Base-by-base conservation (phyloP, 2,113 vertebrate species). In the Lepus americanus region DNA sequence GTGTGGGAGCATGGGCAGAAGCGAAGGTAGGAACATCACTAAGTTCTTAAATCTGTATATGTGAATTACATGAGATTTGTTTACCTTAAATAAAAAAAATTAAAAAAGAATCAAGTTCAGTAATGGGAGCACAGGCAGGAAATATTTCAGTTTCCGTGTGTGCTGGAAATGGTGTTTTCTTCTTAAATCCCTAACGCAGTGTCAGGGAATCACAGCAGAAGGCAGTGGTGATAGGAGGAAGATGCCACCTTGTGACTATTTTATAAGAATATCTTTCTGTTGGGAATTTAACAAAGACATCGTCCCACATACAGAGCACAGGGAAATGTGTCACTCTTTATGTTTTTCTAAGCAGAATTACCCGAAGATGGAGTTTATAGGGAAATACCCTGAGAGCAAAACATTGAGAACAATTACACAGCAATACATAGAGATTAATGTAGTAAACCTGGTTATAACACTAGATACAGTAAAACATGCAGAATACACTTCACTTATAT, bases 161-260 rank as follows among this genome's bases (percentile, higher is more conserved):
- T n/a, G n/a, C n/a, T n/a, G n/a, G n/a, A n/a, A n/a, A 89, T 63
- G 5, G 1, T 3, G 2, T 80, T 88, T 82, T 63, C 67, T 84
- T 76, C 29, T 49, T 49, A 81, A 82, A 51, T 86, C 73, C 31
- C 0, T 61, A 29, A 70, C 31, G 22, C 36, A 19, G 36, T 55
- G 73, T 69, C 29, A 2, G 22, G 51, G n/a, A 94, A 16, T 27
- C 74, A 64, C 13, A 55, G 82, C 1, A 1, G 78, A 59, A 69
- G 22, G 16, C 63, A 64, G 49, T n/a, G 29, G 44, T 7, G 72
- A 94, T n/a, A 61, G 85, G 66, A 93, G 23, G 64, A 96, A 88
- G 82, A 69, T 74, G 76, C 89, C 86, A 61, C 70, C 92, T 95
- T 86, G 87, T 94, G 95, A 92, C 84, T 53, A n/a, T 55, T 92